Base-by-base conservation (phyloP, 2,888 invertebrate species). In the Netelia fuscicornis region DNA sequence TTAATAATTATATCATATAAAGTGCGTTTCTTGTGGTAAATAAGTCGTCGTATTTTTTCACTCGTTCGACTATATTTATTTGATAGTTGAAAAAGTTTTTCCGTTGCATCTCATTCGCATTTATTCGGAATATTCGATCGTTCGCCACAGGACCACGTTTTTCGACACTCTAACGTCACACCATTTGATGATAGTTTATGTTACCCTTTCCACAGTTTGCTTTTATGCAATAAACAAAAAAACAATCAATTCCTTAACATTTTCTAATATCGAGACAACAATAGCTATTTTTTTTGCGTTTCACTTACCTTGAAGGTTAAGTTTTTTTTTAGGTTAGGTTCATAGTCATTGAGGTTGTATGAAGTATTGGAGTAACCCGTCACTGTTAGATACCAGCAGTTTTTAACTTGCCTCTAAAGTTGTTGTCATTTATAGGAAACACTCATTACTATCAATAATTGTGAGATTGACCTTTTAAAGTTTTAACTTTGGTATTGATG, bases 1-100 rank as follows among this genome's bases (percentile, higher is more conserved):
- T 82, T 85, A 79, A 68, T 17, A 58, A 70, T 82, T 42, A 75
- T 82, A 60, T 20, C 48, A 6, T 1, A 56, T 44, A 58, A 70
- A 81, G 30, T 68, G 52, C 37, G 30, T 65, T 11, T 58, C 52
- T 44, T 30, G 10, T 48, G 11, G n/a, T 58, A 44, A 71, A 79
- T 68, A 74, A 74, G 13, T 11, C 23, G 10, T 75, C 74, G 37
- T n/a, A 23, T 30, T 48, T 44, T 37, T 20, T 70, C 11, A 37
- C 56, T 37, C 17, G 10, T 58, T 64, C 54, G 48, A 65, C 37
- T 13, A 56, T 58, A 11, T 30, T 54, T n/a, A 56, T 70, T 54
- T 10, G 2, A 10, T 37, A 10, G n/a, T 30, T 9, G 54, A 30
- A 65, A 58, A 68, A 42, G 30, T 68, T n/a, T 2, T n/a, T 48